Conservation (phyloP, 2,888 invertebrate genomes). For the Spilosoma lubricipeda region DNA sequence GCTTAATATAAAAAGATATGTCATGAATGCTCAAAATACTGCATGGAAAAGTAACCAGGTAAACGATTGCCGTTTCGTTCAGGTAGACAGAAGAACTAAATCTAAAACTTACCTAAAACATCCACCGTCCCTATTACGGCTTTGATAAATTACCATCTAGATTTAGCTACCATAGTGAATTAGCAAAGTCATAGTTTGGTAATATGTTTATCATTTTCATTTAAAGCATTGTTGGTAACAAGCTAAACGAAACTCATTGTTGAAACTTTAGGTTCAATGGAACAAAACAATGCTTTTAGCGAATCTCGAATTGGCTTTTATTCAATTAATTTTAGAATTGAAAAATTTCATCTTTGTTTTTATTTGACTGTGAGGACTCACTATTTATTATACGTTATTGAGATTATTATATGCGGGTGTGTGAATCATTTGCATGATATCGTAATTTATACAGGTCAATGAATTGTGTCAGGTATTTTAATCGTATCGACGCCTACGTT, state of each 20-base stretch:
- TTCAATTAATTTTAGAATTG: slow-evolving; percentile 30
- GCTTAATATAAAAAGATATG: neutral
- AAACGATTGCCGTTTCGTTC: neutral
- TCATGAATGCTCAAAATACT: neutral
- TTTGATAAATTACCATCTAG: neutral
- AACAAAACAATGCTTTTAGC: slow-evolving; percentile 27
- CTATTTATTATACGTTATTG: slow-evolving; percentile 7
- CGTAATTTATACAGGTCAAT: neutral
- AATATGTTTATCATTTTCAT: slow-evolving; percentile 22
- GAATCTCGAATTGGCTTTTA: slow-evolving; percentile 14
- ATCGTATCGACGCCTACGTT: neutral
- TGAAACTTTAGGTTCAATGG: slow-evolving; percentile 22
- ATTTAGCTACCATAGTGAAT: neutral
- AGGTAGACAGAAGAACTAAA: neutral
- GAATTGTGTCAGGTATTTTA: neutral
- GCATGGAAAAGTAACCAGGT: neutral
- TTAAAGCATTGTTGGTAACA: slow-evolving; percentile 21
- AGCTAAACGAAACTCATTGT: slow-evolving; percentile 22
- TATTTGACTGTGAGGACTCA: slow-evolving; percentile 14
- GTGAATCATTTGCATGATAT: neutral
- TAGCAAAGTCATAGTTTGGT: slow-evolving; percentile 12
- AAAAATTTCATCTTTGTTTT: slow-evolving; percentile 22
- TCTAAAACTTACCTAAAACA: neutral
- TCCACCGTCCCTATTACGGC: neutral
- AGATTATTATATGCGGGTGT: neutral